phyloP scores from a whole-genome alignment of 2,797 vertebrate species.

The Sebastiscus tertius region DNA sequence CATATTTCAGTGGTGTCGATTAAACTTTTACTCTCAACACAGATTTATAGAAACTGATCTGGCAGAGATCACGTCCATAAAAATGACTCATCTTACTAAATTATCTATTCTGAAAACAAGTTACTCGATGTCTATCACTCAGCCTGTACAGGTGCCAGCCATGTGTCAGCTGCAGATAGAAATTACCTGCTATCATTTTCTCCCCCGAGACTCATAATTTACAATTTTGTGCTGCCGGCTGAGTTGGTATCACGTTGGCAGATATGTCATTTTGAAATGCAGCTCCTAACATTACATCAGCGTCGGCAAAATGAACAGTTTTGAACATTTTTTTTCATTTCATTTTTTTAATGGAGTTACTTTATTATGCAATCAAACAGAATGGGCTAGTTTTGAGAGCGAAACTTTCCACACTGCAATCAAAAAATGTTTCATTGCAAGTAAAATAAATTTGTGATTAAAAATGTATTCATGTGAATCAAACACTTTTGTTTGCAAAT shows the following conservation, averaged over 20 bases:
- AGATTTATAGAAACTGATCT: not conserved
- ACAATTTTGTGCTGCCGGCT: conserved; percentile 3
- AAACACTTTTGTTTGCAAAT: too few relatives aligned
- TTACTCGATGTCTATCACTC: not conserved
- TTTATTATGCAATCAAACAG: too few relatives aligned
- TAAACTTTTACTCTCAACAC: conserved; percentile 2
- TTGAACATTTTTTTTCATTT: too few relatives aligned
- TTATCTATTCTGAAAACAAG: not conserved
- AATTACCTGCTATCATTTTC: conserved; percentile 5
- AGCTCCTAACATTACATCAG: not conserved
- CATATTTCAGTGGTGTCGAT: not conserved
- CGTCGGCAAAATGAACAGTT: not conserved
- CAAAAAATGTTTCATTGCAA: too few relatives aligned
- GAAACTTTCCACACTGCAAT: too few relatives aligned
- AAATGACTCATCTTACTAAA: not conserved
- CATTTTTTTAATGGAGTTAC: too few relatives aligned
- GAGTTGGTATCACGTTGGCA: conserved; percentile 1
- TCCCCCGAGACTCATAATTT: not conserved
- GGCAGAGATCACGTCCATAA: not conserved
- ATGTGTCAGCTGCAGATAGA: not conserved
- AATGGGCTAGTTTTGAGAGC: too few relatives aligned
- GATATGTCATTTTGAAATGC: conserved; percentile 3
- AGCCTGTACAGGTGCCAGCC: not conserved
- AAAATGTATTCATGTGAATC: too few relatives aligned
- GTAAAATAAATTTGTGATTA: too few relatives aligned